phyloP scores from a whole-genome alignment of 92 coral and sea anemone genomes.

The Epizoanthus fatuus region DNA sequence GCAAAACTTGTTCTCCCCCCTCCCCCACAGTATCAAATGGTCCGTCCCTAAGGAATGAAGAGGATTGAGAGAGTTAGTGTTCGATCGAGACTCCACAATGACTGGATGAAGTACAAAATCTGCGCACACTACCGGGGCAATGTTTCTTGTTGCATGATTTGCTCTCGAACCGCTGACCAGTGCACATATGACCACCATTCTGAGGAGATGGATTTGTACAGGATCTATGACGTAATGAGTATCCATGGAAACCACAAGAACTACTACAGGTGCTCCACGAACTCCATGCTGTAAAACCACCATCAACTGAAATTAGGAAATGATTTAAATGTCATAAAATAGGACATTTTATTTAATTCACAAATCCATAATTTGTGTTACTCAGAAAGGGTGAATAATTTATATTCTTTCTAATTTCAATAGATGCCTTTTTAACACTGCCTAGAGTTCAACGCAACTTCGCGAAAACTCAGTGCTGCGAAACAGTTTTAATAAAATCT shows the following conservation, averaged over 20 bases:
- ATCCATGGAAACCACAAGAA: slow-evolving; percentile 66
- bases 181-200: slow-evolving; percentile 68
- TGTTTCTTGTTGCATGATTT: slow-evolving; percentile 62
- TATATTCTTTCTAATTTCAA: background rate
- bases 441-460: no score
- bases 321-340: background rate
- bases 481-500: no score
- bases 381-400: background rate
- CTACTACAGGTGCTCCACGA: slow-evolving; percentile 71
- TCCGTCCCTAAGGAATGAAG: no score
- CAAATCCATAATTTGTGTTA: background rate
- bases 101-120: no score
- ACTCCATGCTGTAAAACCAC: slow-evolving; percentile 70
- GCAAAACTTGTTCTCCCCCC: no score
- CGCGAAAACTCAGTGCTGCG: no score
- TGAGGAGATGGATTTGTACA: slow-evolving; percentile 68
- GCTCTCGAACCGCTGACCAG: slow-evolving; percentile 60
- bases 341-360: background rate
- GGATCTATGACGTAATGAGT: slow-evolving; percentile 59
- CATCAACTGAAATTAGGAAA: slow-evolving; percentile 59
- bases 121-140: slow-evolving; percentile 42
- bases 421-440: no score
- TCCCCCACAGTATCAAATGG: no score
- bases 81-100: no score
- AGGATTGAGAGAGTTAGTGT: no score